Conservation (phyloP, 2,888 invertebrate species). For the Andrena fulva region DNA sequence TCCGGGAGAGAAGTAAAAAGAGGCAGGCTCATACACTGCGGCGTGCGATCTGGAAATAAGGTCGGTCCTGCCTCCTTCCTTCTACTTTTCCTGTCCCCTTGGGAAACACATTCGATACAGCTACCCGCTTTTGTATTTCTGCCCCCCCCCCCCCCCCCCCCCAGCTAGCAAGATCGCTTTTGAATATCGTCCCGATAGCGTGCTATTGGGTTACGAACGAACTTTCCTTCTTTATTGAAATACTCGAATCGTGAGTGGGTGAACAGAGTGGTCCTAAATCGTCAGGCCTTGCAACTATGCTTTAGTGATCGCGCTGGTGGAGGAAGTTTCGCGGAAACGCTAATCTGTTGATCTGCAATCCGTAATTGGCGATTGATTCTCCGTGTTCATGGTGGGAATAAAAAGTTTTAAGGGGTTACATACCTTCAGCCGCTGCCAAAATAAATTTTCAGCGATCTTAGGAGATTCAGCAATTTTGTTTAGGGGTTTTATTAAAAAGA, state of each 20-base stretch:
- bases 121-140: conserved; percentile 49
- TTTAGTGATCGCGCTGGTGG: background rate
- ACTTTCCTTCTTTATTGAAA: conserved; percentile 50
- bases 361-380: too few species aligned
- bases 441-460: background rate
- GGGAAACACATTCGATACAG: conserved; percentile 47
- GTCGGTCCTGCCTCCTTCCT: conserved; percentile 18
- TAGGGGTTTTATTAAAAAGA: too few species aligned
- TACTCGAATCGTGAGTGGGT: conserved; percentile 21
- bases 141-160: conserved; percentile 5
- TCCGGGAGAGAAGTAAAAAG: conserved; percentile 12
- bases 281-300: background rate
- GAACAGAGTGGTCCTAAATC: background rate
- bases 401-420: too few species aligned
- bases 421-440: too few species aligned
- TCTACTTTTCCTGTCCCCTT: conserved; percentile 28
- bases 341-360: too few species aligned
- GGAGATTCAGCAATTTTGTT: background rate
- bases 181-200: conserved; percentile 47
- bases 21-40: background rate
- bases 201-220: conserved; percentile 31
- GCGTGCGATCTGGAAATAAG: conserved; percentile 53
- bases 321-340: background rate
- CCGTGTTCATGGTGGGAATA: background rate
- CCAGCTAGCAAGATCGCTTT: conserved; percentile 38